Conservation (phyloP, 2,888 invertebrate species). For the Chrysomela aeneicollis region DNA sequence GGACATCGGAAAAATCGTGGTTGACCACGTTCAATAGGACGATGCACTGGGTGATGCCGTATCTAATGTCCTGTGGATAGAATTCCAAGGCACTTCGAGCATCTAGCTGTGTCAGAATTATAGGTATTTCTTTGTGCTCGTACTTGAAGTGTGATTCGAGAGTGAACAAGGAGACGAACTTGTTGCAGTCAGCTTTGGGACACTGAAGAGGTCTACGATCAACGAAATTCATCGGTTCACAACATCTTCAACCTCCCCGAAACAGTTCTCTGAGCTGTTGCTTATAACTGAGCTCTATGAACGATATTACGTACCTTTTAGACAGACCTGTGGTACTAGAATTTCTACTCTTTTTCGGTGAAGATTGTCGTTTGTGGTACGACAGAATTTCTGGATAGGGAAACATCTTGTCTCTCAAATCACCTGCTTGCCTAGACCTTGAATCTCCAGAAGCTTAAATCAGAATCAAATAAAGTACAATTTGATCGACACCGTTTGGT, state of each 20-base stretch:
- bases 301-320: constrained; percentile 36
- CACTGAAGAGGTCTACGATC: constrained; percentile 62
- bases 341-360: constrained; percentile 13
- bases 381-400: constrained; percentile 43
- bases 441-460: constrained; percentile 28
- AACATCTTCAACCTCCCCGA: no score
- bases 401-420: constrained; percentile 36
- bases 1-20: constrained; percentile 37
- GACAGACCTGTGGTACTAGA: constrained; percentile 40
- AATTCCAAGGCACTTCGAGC: constrained; percentile 53
- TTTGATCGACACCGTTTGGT: no score
- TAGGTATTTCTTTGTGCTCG: constrained; percentile 62
- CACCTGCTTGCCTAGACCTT: constrained; percentile 11
- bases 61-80: constrained; percentile 50
- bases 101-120: constrained; percentile 50
- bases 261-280: no score
- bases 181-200: constrained; percentile 64
- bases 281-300: no score
- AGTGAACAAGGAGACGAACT: constrained; percentile 65
- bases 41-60: constrained; percentile 51
- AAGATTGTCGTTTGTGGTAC: constrained; percentile 12
- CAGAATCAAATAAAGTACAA: background rate
- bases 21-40: constrained; percentile 44
- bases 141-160: constrained; percentile 66
- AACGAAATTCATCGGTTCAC: no score